phyloP scores from a whole-genome alignment of 2,888 invertebrate genomes.

The Rambutsinella grinnellia region DNA sequence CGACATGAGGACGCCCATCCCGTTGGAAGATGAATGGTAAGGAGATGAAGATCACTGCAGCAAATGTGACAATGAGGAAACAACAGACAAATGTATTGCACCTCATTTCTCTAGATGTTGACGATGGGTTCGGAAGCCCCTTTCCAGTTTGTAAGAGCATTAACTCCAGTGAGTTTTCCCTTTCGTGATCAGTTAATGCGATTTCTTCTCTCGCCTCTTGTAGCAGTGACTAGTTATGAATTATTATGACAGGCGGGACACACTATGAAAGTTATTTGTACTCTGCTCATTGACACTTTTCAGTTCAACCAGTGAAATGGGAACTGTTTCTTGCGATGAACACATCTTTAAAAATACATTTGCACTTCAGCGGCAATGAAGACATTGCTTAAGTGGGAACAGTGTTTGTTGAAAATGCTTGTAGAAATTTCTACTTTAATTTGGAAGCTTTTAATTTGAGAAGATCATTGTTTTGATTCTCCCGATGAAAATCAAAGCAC shows the following conservation, averaged over 20 bases:
- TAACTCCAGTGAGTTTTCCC: not conserved
- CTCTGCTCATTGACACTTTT: not conserved
- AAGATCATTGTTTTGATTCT: too few relatives aligned
- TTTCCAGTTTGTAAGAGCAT: not conserved
- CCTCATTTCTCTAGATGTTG: conserved; percentile 17
- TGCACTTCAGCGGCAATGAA: too few relatives aligned
- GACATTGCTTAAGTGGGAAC: too few relatives aligned
- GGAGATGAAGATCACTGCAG: conserved; percentile 37
- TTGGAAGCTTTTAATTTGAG: too few relatives aligned
- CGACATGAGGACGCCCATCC: conserved; percentile 44
- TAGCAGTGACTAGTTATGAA: not conserved
- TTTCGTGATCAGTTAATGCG: conserved; percentile 1
- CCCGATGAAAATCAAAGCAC: too few relatives aligned
- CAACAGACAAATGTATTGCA: conserved; percentile 43
- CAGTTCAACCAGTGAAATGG: not conserved
- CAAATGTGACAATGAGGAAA: conserved; percentile 19
- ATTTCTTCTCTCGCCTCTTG: not conserved
- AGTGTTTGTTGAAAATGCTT: too few relatives aligned
- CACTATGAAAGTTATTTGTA: not conserved
- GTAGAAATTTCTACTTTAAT: too few relatives aligned
- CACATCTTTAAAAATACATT: not conserved
- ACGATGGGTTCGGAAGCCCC: not conserved
- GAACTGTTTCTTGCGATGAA: not conserved
- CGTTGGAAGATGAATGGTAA: conserved; percentile 48
- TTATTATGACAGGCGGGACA: not conserved